Base-by-base conservation (phyloP, 2,797 vertebrate species). In the Nyctibius grandis region DNA sequence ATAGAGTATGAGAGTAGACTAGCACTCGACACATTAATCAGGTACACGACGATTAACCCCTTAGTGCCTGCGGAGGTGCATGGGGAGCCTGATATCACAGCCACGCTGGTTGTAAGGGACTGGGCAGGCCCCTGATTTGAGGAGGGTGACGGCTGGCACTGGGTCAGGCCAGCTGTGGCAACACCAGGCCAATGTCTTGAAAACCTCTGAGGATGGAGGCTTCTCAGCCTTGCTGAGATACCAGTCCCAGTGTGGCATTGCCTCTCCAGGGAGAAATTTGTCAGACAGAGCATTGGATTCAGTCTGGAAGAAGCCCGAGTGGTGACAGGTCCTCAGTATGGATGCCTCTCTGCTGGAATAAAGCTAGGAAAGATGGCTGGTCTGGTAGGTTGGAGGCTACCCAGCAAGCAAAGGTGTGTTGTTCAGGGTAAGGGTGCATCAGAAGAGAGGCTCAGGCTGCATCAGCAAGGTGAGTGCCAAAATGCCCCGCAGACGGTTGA, bases 41-140 rank as follows among this genome's bases (percentile, higher is more conserved):
- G 69, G 54, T 69, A 15, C 33, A 21, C 0, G 1, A 12, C 0
- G 0, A 5, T 88, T 77, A 93, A 85, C 29, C 17, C n/a, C 54
- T 59, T 26, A 50, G n/a, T 13, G 5, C 26, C 54, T 72, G 36
- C 6, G 2, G 45, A 74, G 56, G 11, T 36, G 7, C 45, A n/a
- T 5, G 2, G 29, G 7, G 8, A 45, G 68, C 16, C 26, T 25
- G 36, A 18, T 50, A 2, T 76, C 34, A 25, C 0, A 1, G 10
- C 33, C 0, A 0, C 12, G 11, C 26, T 75, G 8, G n/a, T 33
- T 53, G 42, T 48, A 4, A 61, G 48, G 51, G 47, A 29, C 34
- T 42, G 29, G n/a, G n/a, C 38, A 67, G 31, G 31, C 8, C 10
- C 9, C 51, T 60, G 26, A 4, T 38, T 42, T 25, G 70, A 72